These are phyloP conservation scores for Zelleria hepariella DNA, from an alignment of 2,888 invertebrate species.

Conservation along the genomic window DNA sequence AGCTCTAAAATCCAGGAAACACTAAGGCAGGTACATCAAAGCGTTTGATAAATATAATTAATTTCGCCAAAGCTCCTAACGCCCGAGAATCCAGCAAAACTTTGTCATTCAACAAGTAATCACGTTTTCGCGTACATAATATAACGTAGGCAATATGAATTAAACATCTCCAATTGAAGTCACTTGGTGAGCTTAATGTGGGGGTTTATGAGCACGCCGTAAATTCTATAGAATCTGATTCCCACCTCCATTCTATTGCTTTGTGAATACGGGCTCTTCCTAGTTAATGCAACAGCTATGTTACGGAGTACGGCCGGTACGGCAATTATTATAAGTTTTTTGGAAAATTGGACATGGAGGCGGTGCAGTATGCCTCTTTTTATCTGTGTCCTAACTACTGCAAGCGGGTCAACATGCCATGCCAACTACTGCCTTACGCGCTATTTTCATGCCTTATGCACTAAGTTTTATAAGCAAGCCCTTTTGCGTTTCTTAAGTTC, in stretches of 20 bases:
- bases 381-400: too few relatives aligned
- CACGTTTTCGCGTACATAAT: background rate
- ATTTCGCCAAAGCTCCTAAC: background rate
- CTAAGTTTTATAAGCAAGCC: too few relatives aligned
- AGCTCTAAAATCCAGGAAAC: too few relatives aligned
- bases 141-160: background rate
- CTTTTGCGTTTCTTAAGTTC: too few relatives aligned
- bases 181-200: background rate
- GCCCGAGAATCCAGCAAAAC: background rate
- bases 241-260: background rate
- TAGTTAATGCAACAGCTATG: background rate
- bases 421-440: too few relatives aligned
- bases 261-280: background rate
- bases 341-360: too few relatives aligned
- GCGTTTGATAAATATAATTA: background rate
- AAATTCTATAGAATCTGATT: background rate
- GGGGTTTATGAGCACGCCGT: background rate
- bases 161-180: background rate
- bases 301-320: too few relatives aligned
- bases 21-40: too few relatives aligned
- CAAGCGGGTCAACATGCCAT: too few relatives aligned
- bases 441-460: too few relatives aligned
- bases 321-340: too few relatives aligned
- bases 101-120: background rate
- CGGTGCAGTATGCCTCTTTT: too few relatives aligned